A percentile compares a stretch with the other conserved stretches of the same genome.
Evolutionary conservation across 2,888 invertebrate species (phyloP).

Genomic region (Acanthosepion pharaonis): DNA sequence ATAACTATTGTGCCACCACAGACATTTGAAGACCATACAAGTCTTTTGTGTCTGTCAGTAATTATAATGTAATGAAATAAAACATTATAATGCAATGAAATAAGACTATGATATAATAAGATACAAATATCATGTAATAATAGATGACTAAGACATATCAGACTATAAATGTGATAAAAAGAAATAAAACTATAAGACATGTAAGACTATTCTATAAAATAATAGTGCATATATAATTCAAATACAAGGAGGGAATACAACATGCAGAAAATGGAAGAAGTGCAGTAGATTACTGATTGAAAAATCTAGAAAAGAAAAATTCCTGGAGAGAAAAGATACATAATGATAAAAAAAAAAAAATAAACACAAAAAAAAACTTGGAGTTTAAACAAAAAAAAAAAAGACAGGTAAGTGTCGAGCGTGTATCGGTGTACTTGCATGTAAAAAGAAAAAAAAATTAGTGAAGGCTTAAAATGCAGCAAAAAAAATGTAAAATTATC

Average conservation of each 20-base stretch:
- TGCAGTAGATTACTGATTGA: neutral
- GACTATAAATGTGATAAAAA: too few species aligned
- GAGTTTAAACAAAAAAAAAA: neutral
- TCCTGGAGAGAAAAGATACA: neutral
- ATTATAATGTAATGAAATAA: too few species aligned
- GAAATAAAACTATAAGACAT: neutral
- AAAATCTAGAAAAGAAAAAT: neutral
- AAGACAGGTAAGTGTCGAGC: neutral
- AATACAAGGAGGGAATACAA: neutral
- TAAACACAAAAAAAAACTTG: neutral
- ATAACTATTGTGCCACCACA: too few species aligned
- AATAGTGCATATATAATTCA: neutral
- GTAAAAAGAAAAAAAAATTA: neutral
- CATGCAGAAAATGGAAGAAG: neutral
- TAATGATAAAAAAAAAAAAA: neutral
- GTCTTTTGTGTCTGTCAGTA: too few species aligned
- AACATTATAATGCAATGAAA: too few species aligned
- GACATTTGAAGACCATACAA: too few species aligned
- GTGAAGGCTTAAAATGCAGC: conserved; percentile 20
- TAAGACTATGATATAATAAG: too few species aligned
- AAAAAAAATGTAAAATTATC: neutral
- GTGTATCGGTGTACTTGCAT: neutral
- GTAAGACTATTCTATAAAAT: neutral
- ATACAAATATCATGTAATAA: too few species aligned
- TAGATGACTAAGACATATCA: too few species aligned